phyloP scores from a whole-genome alignment of 2,888 invertebrate genomes.

The Lycocerus yunnanus region DNA sequence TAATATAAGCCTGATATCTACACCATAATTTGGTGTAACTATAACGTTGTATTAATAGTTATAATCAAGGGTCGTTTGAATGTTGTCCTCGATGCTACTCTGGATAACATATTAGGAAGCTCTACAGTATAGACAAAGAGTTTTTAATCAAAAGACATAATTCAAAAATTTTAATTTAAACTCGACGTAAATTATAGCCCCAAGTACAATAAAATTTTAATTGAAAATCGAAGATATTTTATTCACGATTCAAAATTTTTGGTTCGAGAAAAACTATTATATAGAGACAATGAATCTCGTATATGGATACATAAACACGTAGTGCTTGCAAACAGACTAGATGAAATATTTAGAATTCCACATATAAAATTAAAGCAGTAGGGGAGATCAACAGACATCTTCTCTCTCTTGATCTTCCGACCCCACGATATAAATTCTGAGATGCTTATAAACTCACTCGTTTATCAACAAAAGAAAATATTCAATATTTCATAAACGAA shows the following conservation, averaged over 20 bases:
- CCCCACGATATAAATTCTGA: background rate
- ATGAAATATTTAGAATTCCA: slow-evolving; percentile 5
- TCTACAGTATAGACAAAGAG: background rate
- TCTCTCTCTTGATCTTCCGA: background rate
- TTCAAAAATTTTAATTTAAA: slow-evolving; percentile 21
- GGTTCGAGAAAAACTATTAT: background rate
- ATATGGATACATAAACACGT: background rate
- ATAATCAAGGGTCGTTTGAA: slow-evolving; percentile 30
- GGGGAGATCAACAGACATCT: background rate
- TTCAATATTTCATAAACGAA: background rate
- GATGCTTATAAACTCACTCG: slow-evolving; percentile 2
- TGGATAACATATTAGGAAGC: background rate
- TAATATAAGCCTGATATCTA: slow-evolving; percentile 37
- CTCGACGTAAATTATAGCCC: slow-evolving; percentile 11
- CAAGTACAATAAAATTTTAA: background rate
- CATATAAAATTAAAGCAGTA: slow-evolving; percentile 4
- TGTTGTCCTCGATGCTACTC: background rate
- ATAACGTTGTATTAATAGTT: slow-evolving; percentile 34
- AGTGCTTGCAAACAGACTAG: background rate
- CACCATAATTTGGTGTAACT: slow-evolving; percentile 36
- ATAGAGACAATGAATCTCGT: background rate
- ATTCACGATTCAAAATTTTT: background rate
- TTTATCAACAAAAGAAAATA: background rate
- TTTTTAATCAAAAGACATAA: slow-evolving; percentile 16
- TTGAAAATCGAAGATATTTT: background rate